phyloP scores from a whole-genome alignment of 2,113 vertebrate genomes.

The Pelodiscus sinensis region DNA sequence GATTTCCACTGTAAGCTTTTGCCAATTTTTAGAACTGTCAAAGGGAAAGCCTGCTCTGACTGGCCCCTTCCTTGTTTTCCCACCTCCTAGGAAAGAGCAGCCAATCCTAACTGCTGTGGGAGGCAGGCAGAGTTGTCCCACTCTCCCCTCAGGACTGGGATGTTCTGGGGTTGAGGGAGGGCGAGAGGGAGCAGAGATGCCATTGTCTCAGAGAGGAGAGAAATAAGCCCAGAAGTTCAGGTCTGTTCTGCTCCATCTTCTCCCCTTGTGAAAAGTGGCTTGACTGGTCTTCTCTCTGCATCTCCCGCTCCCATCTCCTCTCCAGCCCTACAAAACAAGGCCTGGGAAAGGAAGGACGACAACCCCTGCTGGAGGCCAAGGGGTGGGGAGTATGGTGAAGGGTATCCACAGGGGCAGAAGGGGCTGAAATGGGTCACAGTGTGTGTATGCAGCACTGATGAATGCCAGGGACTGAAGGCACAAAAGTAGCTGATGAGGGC shows the following conservation, averaged over 20 bases:
- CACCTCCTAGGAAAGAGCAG: background rate
- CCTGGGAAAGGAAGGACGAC: background rate
- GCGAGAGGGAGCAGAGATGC: background rate
- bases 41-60: background rate
- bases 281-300: too few relatives aligned
- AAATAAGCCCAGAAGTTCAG: background rate
- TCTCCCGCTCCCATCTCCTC: too few relatives aligned
- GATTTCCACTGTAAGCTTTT: background rate
- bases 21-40: background rate
- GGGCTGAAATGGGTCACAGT: background rate
- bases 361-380: background rate
- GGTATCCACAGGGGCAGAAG: background rate
- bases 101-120: background rate
- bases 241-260: too few relatives aligned
- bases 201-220: background rate
- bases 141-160: background rate
- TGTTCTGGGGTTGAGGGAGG: background rate
- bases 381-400: accelerated
- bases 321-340: background rate
- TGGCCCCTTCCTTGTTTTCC: background rate
- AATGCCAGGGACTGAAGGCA: background rate
- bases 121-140: background rate
- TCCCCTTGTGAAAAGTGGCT: too few relatives aligned
- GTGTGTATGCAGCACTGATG: accelerated
- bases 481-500: background rate